These are phyloP conservation scores for Neoaliturus tenellus DNA, from an alignment of 2,888 invertebrate genomes.

Conservation along the genomic window DNA sequence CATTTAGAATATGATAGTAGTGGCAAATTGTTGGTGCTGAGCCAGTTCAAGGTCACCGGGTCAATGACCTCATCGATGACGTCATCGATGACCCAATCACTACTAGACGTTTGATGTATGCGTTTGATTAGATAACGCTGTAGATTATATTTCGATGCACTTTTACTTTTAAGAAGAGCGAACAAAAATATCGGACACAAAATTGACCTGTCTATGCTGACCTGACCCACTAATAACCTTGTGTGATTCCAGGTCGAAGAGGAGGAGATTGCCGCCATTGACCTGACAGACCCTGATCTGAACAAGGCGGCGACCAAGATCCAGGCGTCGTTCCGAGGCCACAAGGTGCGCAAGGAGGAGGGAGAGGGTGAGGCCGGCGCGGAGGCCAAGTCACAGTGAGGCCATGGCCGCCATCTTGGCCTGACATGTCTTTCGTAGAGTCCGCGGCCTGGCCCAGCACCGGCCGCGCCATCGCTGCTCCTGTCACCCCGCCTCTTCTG, in stretches of 20 bases:
- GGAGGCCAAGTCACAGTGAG: slow-evolving; percentile 15
- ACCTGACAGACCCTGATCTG: slow-evolving; percentile 89
- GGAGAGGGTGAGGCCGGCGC: slow-evolving; percentile 65
- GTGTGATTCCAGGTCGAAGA: slow-evolving; percentile 70
- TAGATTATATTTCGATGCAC: too few relatives aligned
- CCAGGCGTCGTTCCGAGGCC: slow-evolving; percentile 94
- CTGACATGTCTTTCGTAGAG: slow-evolving; percentile 45
- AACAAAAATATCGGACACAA: too few relatives aligned
- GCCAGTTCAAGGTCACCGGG: too few relatives aligned
- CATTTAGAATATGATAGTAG: too few relatives aligned
- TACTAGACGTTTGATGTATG: too few relatives aligned
- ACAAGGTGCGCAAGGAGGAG: slow-evolving; percentile 89
- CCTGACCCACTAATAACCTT: too few relatives aligned
- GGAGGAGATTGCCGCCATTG: slow-evolving; percentile 88
- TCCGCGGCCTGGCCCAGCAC: not conserved
- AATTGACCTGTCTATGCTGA: too few relatives aligned
- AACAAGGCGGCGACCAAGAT: slow-evolving; percentile 95
- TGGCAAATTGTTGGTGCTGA: too few relatives aligned
- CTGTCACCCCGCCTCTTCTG: slow-evolving; percentile 24
- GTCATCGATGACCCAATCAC: too few relatives aligned
- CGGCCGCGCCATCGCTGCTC: slow-evolving; percentile 19
- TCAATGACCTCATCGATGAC: too few relatives aligned
- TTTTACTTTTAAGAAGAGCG: too few relatives aligned
- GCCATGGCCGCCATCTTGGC: not conserved
- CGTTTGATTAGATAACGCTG: too few relatives aligned